Percentiles rank a stretch among this genome's conserved stretches.
phyloP scores from a whole-genome alignment of 2,797 vertebrate species.

The Eidolon dupreanum region DNA sequence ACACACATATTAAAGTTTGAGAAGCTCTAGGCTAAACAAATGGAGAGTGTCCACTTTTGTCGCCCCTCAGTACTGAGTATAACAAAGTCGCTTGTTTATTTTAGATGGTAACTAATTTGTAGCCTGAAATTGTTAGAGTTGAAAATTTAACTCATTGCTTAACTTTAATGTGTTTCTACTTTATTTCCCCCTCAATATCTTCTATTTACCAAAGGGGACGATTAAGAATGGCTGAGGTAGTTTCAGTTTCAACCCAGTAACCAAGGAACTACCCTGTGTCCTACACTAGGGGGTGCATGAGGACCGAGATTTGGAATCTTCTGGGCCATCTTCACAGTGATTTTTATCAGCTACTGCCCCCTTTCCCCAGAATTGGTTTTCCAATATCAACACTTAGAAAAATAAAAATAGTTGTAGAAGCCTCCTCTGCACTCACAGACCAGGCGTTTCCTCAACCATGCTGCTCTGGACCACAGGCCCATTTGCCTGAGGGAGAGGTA shows the following conservation, averaged over 20 bases:
- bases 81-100: not conserved
- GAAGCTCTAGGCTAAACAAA: not conserved
- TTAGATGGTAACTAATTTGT: not conserved
- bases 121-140: not conserved
- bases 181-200: not conserved
- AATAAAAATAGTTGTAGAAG: not conserved
- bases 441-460: not conserved
- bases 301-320: constrained; percentile 73
- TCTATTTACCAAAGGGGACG: not conserved
- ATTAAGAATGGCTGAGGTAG: not conserved
- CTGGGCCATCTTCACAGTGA: not conserved
- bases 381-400: not conserved
- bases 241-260: constrained; percentile 1
- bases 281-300: constrained; percentile 86
- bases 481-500: not conserved
- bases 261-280: constrained; percentile 64
- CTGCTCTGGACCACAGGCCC: not conserved
- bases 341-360: not conserved
- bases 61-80: not conserved
- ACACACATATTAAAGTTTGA: not conserved
- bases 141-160: not conserved
- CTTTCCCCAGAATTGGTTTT: constrained; percentile 57
- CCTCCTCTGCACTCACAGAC: not conserved
- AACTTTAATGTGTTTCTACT: constrained; percentile 5
- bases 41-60: not conserved